phyloP scores from a whole-genome alignment of 1,140 invertebrate genomes.

The Cylas formicarius region DNA sequence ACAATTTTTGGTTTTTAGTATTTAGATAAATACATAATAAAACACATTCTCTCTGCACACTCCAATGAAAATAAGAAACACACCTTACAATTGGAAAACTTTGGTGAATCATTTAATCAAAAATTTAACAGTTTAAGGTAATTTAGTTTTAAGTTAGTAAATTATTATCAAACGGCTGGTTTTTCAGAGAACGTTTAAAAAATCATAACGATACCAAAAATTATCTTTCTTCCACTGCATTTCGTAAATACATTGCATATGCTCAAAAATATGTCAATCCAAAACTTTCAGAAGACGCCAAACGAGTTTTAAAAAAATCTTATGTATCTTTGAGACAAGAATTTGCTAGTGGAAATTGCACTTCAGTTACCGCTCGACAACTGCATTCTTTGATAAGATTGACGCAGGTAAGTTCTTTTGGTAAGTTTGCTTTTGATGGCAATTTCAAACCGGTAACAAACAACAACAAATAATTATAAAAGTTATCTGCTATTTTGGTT shows the following conservation, averaged over 20 bases:
- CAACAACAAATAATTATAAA: no score
- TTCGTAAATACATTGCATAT: conserved; percentile 89
- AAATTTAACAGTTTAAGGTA: conserved; percentile 38
- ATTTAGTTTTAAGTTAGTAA: no score
- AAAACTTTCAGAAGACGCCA: conserved; percentile 63
- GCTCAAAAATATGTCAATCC: conserved; percentile 84
- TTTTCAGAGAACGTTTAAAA: conserved; percentile 29
- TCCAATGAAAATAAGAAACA: conserved; percentile 42
- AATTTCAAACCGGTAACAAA: not conserved
- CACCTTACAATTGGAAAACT: conserved; percentile 1
- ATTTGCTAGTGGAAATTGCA: conserved; percentile 48
- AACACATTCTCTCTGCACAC: conserved; percentile 75
- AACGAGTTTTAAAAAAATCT: conserved; percentile 65
- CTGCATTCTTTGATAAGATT: conserved; percentile 83
- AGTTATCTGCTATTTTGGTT: no score
- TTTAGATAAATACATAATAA: conserved; percentile 69
- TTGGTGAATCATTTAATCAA: not conserved
- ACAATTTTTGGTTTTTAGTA: conserved; percentile 28
- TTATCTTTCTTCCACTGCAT: conserved; percentile 62
- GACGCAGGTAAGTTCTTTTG: conserved; percentile 56
- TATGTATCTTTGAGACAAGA: conserved; percentile 71
- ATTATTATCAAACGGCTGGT: conserved; percentile 1
- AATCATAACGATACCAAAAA: conserved; percentile 52
- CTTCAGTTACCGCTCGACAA: conserved; percentile 76
- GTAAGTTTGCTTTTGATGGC: not conserved